Evolutionary conservation across 2,113 vertebrate species (phyloP), one percentile per base, ranked within the genome.

Genomic region (Romanogobio albipinnatus): DNA sequence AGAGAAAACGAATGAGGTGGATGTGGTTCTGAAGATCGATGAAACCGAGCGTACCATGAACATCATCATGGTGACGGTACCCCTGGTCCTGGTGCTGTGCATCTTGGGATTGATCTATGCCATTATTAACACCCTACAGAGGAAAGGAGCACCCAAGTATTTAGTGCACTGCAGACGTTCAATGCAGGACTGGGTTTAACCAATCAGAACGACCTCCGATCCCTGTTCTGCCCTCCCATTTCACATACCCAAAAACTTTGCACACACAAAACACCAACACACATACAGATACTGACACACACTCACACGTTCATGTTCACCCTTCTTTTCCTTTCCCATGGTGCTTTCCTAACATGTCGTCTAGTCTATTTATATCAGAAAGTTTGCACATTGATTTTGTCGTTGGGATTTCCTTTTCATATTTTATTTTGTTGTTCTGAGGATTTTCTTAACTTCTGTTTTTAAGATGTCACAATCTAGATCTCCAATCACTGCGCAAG

Each of bases 121-220:
- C 79, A 96, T 99, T 76, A 95, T 99, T 85, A 97, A 96, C 93
- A 95, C 97, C 86, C 95, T 98, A 93, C 97, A 99, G 95, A 96
- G 97, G 92, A 99, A 98, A 91, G 98, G 98, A 0, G 92, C 97
- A 0, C 98, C 98, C 0, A 94, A 95, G 68, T 93, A 97, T 93
- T 95, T 99, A 81, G 92, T 98, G 83, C 96, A 99, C 94, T 99
- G 98, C 95, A 99, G 97, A 91, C 97, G 98, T 85, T 99, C 98
- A 1, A 91, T 99, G 92, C 98, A 99, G 93, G 96, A 99, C 86
- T 99, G 98, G 98, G 98, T 99, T 89, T 99, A 96, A 98, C 68
- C 85, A 84, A 5, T 36, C 36, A 4, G 26, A 9, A 61, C 82
- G 90, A 84, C 84, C 91, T 73, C 0, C 88, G 90, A 89, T 59